These are phyloP conservation scores for Corydoras sp. DNA, from an alignment of 2,113 vertebrate species.

Conservation along the genomic window DNA sequence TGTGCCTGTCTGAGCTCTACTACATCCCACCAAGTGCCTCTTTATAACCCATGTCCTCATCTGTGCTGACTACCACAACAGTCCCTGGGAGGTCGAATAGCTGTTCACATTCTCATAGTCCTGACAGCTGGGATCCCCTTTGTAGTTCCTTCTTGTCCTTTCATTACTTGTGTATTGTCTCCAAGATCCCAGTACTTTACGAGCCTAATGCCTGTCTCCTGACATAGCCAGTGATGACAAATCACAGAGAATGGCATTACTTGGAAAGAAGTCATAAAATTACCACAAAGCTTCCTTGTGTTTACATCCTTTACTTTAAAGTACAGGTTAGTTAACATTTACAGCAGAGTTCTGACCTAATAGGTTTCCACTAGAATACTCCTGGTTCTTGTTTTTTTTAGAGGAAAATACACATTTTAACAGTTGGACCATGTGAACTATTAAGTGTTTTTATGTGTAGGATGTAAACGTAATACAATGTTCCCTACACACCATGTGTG, in stretches of 20 bases:
- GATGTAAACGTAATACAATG: too few species aligned
- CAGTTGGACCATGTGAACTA: too few species aligned
- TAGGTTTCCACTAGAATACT: too few species aligned
- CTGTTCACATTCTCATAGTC: slow-evolving; percentile 29
- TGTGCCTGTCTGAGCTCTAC: background rate
- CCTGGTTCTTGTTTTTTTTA: too few species aligned
- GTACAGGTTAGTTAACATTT: slow-evolving; percentile 1
- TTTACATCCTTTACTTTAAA: slow-evolving; percentile 39
- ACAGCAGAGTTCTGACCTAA: background rate
- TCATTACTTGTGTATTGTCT: slow-evolving; percentile 31
- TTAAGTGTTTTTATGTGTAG: too few species aligned
- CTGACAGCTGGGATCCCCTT: slow-evolving; percentile 10
- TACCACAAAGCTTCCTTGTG: slow-evolving; percentile 23
- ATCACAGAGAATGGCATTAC: slow-evolving; percentile 29
- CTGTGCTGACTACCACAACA: background rate
- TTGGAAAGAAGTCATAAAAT: slow-evolving; percentile 43
- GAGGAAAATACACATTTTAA: too few species aligned
- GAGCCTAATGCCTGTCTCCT: slow-evolving; percentile 35
- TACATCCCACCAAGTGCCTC: background rate
- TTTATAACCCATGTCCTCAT: background rate
- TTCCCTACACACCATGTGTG: too few species aligned
- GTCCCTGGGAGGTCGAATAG: slow-evolving; percentile 18
- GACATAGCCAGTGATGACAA: slow-evolving; percentile 41
- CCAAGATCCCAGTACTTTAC: slow-evolving; percentile 39
- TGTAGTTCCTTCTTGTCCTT: slow-evolving; percentile 4